Evolutionary conservation across 1,140 invertebrate species (phyloP), one percentile per base, ranked within the genome.

Genomic region (Tetranychus cinnabarinus): DNA sequence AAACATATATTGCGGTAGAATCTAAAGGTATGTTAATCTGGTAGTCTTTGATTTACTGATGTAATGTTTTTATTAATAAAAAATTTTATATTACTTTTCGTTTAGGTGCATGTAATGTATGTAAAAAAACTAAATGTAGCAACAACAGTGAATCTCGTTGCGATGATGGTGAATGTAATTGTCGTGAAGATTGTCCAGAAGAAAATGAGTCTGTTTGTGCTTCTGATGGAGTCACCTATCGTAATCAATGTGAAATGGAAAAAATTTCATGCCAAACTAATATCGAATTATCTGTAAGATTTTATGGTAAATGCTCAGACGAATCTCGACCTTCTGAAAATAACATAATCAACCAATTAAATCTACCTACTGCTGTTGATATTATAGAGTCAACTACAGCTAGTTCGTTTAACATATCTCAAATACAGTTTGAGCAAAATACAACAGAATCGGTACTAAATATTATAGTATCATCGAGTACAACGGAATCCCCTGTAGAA

Each of bases 191-290:
- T 85, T 4, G 88, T 71, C 72, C 74, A 4, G 63, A 57, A 6
- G n/a, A n/a, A 2, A 63, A 67, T n/a, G 72, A 75, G 39, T 80
- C 80, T 36, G 84, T 92, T 39, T 93, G 89, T 71, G 85, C 82
- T 50, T 86, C 81, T 67, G 83, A 89, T 68, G 81, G 83, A 70
- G 78, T 79, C 62, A 88, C 85, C 0, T 91, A 89, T 72, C 80
- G 81, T 35, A 89, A 88, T 72, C 82, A 86, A 69, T 90, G 87
- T 72, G 77, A 80, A 63, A 76, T 89, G 66, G 76, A 80, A 60
- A 78, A 82, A 64, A 82, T 85, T 69, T 80, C 81, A 31, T 86
- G 84, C 69, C 76, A 81, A 65, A 79, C 80, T 10, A 70, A 81
- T 48, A 77, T 79, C 45, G 80, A 80, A 60, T 77, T 76, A 39